Evolutionary conservation across 2,113 vertebrate genomes (phyloP).

Genomic region (Pithys albifrons): DNA sequence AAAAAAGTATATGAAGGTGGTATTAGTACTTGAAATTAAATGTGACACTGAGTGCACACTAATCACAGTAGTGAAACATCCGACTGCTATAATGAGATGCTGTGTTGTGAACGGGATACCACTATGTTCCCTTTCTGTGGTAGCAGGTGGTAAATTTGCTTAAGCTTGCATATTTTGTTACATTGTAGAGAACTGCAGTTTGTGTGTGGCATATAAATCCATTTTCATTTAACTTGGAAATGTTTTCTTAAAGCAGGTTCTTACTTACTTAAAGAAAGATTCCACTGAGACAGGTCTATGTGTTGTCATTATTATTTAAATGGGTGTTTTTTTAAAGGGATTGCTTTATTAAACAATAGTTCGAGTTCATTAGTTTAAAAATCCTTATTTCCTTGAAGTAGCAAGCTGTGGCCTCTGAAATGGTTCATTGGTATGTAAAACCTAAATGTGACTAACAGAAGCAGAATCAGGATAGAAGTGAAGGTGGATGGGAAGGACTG

Average conservation of each 20-base stretch:
- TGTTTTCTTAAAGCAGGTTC: background rate
- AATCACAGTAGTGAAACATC: background rate
- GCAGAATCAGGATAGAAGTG: background rate
- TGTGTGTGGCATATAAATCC: constrained; percentile 1
- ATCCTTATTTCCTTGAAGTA: background rate
- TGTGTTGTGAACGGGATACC: background rate
- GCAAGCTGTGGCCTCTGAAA: background rate
- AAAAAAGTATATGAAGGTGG: background rate
- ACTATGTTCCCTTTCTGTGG: background rate
- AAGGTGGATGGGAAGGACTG: background rate
- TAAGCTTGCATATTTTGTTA: constrained; percentile 31
- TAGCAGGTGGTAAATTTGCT: constrained; percentile 55
- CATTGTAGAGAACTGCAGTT: background rate
- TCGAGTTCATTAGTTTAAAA: background rate
- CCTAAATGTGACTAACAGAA: background rate
- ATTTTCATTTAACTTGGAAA: background rate
- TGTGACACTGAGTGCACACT: background rate
- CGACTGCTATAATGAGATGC: background rate
- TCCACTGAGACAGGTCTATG: background rate
- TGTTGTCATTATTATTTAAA: background rate
- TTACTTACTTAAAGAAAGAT: background rate
- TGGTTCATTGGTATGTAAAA: background rate
- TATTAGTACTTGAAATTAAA: background rate
- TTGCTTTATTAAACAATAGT: background rate
- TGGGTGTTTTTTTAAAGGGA: background rate